Conservation (phyloP, 2,888 invertebrate species). For the Euphydryas editha region DNA sequence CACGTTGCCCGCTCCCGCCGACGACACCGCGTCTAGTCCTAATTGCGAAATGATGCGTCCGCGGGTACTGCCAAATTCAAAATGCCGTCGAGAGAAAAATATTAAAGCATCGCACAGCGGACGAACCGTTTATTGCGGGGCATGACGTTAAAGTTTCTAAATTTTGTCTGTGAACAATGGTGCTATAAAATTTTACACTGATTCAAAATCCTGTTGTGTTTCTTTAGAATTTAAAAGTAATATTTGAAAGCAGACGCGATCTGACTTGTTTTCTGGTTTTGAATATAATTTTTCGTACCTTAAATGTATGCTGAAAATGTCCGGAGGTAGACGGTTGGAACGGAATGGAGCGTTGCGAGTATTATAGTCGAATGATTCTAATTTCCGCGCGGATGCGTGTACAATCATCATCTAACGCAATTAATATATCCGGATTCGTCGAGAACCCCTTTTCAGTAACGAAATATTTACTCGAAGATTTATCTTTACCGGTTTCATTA, state of each 20-base stretch:
- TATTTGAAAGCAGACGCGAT: slow-evolving; percentile 52
- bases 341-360: slow-evolving; percentile 39
- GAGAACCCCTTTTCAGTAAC: slow-evolving; percentile 46
- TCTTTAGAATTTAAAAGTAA: slow-evolving; percentile 62
- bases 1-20: slow-evolving; percentile 47
- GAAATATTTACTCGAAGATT: slow-evolving; percentile 19
- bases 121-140: slow-evolving; percentile 74
- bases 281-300: slow-evolving; percentile 53
- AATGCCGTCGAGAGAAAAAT: slow-evolving; percentile 55
- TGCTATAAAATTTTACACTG: slow-evolving; percentile 77
- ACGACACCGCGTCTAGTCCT: slow-evolving; percentile 72
- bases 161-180: slow-evolving; percentile 74
- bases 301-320: slow-evolving; percentile 33
- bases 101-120: slow-evolving; percentile 62
- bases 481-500: neutral
- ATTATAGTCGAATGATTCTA: slow-evolving; percentile 53
- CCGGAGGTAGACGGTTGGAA: slow-evolving; percentile 10
- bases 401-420: slow-evolving; percentile 59
- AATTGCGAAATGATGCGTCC: slow-evolving; percentile 70
- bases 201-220: slow-evolving; percentile 71
- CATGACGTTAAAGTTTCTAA: slow-evolving; percentile 76
- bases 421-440: slow-evolving; percentile 63
- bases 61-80: slow-evolving; percentile 47
- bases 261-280: no score
- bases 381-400: slow-evolving; percentile 68